Percentiles rank a stretch among this genome's conserved stretches.
Conservation (phyloP, 37 sponge, comb jelly and placozoan genomes). For the Aplysina aerophoba region DNA sequence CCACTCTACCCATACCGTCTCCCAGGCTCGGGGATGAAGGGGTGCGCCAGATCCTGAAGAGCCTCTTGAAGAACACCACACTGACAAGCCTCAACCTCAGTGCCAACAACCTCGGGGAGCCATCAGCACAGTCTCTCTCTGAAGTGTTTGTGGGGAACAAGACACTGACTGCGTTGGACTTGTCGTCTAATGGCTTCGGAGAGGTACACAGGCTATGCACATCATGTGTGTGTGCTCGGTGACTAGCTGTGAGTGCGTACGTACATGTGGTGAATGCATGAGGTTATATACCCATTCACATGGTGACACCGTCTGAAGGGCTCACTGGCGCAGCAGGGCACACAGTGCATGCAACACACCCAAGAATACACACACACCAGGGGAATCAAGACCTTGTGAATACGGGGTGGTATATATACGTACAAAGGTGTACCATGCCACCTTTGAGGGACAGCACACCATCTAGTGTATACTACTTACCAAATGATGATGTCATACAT, state of each 20-base stretch:
- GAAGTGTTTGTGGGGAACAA: slow-evolving; percentile 83
- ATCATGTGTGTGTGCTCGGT: too few species aligned
- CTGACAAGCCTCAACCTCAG: slow-evolving; percentile 66
- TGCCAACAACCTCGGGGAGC: slow-evolving; percentile 82
- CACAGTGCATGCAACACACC: background rate
- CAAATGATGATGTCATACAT: too few species aligned
- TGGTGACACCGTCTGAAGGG: background rate
- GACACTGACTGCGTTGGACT: slow-evolving; percentile 57
- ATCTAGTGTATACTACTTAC: too few species aligned
- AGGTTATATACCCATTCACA: background rate
- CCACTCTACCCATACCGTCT: background rate
- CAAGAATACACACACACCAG: background rate
- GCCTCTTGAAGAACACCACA: slow-evolving; percentile 76
- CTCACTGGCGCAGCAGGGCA: background rate
- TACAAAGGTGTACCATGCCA: too few species aligned
- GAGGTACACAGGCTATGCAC: slow-evolving; percentile 45
- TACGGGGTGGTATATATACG: too few species aligned
- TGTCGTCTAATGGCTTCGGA: slow-evolving; percentile 85
- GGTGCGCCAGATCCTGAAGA: slow-evolving; percentile 75
- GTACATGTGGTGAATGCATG: background rate
- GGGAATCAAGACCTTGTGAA: too few species aligned
- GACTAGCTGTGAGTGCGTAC: too few species aligned
- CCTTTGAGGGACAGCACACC: too few species aligned
- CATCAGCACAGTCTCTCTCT: slow-evolving; percentile 71
- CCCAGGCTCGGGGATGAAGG: slow-evolving; percentile 88